Percentiles rank a stretch among this genome's conserved stretches.
Conservation (phyloP, 2,888 invertebrate genomes). For the Pyrgus malvae region DNA sequence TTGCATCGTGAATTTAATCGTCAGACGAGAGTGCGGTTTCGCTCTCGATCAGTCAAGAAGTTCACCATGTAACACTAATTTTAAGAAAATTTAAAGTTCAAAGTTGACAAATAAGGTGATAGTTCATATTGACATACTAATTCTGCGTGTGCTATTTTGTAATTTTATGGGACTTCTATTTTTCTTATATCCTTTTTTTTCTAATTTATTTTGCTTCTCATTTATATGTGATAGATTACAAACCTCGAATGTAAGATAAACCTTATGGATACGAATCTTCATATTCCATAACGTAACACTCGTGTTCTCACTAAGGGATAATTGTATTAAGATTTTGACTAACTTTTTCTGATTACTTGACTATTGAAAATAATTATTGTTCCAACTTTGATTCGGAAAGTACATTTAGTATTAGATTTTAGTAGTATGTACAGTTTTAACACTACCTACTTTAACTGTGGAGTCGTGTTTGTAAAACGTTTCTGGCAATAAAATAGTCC, state of each 20-base stretch:
- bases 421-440: constrained; percentile 73
- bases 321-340: constrained; percentile 58
- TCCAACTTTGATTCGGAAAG: constrained; percentile 56
- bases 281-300: constrained; percentile 55
- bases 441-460: constrained; percentile 59
- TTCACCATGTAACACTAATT: constrained; percentile 69
- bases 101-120: constrained; percentile 77
- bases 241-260: constrained; percentile 73
- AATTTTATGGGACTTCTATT: constrained; percentile 68
- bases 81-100: constrained; percentile 79
- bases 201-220: constrained; percentile 74
- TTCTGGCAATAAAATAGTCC: constrained; percentile 82
- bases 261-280: constrained; percentile 64
- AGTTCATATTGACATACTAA: constrained; percentile 73
- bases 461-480: constrained; percentile 76
- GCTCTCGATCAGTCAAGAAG: too few relatives aligned
- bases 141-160: constrained; percentile 71
- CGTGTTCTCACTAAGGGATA: constrained; percentile 57
- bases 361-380: constrained; percentile 44
- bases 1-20: constrained; percentile 55
- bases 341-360: constrained; percentile 58
- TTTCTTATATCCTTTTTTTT: constrained; percentile 65
- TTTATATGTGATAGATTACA: constrained; percentile 71
- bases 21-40: neutral
- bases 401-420: constrained; percentile 72